Evolutionary conservation across 1,140 invertebrate genomes (phyloP), one percentile per base, ranked within the genome.

Genomic region (Saccostrea cuccullata): DNA sequence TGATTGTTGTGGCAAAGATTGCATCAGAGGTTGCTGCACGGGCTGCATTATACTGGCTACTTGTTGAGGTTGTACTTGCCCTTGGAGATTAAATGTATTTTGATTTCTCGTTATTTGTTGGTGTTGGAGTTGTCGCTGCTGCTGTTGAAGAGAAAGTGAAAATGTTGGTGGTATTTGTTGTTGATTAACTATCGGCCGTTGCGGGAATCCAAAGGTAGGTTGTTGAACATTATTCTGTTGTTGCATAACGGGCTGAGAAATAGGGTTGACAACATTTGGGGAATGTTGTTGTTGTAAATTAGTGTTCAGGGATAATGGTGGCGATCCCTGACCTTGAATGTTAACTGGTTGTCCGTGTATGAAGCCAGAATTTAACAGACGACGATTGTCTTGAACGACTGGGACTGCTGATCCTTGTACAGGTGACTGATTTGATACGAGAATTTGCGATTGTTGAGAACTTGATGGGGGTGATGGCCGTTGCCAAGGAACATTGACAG

Each of bases 111-210:
- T 23, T 8, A 56, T 13, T 64, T 58, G 58, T 12, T 85, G 55
- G 13, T 60, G 47, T 12, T 36, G 84, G 0, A 84, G 11, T 55
- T 58, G 84, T 47, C 26, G 84, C 56, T 64, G 40, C n/a, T 85
- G 55, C 36, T 84, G 83, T 84, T 84, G 83, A 12, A 23, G 77
- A 2, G 17, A 30, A 12, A 56, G 82, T 84, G 70, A 84, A 55
- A 55, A 84, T 20, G 82, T 84, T 55, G 84, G 58, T 30, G 17
- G 36, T 12, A 55, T 36, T 26, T n/a, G 58, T 26, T 58, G 26
- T 36, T 60, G 84, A 12, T 60, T 64, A 9, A 60, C 15, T 9
- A 56, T 20, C 13, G 55, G 8, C 60, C 60, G 55, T 36, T 58
- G 84, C 20, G 30, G 55, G 12, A 85, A 56, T 36, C 30, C 40